These are phyloP conservation scores for Varanus komodoensis DNA, from an alignment of 2,113 vertebrate genomes.

Conservation along the genomic window DNA sequence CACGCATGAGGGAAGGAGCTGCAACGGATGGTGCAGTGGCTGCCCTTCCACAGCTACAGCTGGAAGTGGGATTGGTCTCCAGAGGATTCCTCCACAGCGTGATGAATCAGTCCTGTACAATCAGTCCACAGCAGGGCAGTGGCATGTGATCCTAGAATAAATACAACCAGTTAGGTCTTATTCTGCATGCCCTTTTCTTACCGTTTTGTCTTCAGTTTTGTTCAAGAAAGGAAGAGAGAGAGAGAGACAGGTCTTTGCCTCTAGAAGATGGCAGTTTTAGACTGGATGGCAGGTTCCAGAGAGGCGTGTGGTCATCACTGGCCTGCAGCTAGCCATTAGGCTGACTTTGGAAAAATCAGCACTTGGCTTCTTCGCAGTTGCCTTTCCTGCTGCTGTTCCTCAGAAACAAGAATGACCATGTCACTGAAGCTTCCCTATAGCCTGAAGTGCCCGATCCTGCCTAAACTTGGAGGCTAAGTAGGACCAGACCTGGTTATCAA, in stretches of 20 bases:
- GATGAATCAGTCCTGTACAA: neutral
- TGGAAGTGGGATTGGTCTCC: neutral
- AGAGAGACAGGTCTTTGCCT: neutral
- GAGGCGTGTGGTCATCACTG: neutral
- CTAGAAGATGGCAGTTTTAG: neutral
- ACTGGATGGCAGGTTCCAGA: neutral
- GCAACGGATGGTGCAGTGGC: neutral
- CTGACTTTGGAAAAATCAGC: neutral
- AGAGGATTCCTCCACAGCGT: no score
- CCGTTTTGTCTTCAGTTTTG: neutral
- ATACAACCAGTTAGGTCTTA: neutral
- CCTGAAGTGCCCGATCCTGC: no score
- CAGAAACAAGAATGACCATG: neutral
- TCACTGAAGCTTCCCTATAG: neutral
- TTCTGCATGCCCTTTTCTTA: neutral
- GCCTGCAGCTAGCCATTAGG: neutral
- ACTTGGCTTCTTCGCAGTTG: neutral
- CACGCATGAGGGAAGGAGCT: neutral
- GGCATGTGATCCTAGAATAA: neutral
- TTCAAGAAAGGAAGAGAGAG: neutral
- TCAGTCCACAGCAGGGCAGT: neutral
- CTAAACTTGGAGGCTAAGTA: no score
- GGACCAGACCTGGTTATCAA: no score
- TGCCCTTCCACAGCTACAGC: neutral
- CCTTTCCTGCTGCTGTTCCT: neutral